Evolutionary conservation across 1,140 invertebrate genomes (phyloP), one percentile per base, ranked within the genome.

Genomic region (Drosophila paulistorum): DNA sequence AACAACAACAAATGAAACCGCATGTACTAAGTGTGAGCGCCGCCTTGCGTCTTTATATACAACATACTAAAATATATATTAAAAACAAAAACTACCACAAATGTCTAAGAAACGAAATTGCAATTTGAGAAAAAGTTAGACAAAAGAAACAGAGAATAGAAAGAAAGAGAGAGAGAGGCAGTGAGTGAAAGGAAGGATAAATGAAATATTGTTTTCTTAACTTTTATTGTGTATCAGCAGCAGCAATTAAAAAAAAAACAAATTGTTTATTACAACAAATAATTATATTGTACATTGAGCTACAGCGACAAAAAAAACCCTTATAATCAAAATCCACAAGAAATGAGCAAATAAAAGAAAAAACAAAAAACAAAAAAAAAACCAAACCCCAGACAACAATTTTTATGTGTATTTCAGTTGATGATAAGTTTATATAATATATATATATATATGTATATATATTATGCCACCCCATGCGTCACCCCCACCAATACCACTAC

Each of bases 261-360:
- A 76, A 70, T 42, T 75, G 62, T 69, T 69, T 58, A 68, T 63
- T 65, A 75, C 60, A 68, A 71, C 69, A 71, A 10, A 10, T 37
- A 55, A 30, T 6, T 55, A 71, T 77, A 79, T 80, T 85, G 74
- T 85, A 72, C 57, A 75, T 70, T 73, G 83, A 86, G 80, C 78
- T 75, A 55, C 73, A 67, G 72, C 70, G 84, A 67, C 77, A 85
- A 51, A 73, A 26, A 23, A 68, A 77, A 84, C 45, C 74, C 78
- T 90, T 90, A 90, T 90, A 90, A 89, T 90, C 78, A 89, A 90
- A 90, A 87, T 68, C 69, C 85, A 79, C 81, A 54, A 89, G 71
- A 89, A 84, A 89, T 89, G 81, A 89, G 84, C 84, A 89, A 89
- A 89, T 89, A 89, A 89, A 89, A 89, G 80, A 89, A 89, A 86